These are phyloP conservation scores for Melinaea marsaeus DNA, from an alignment of 2,888 invertebrate species.

Conservation along the genomic window DNA sequence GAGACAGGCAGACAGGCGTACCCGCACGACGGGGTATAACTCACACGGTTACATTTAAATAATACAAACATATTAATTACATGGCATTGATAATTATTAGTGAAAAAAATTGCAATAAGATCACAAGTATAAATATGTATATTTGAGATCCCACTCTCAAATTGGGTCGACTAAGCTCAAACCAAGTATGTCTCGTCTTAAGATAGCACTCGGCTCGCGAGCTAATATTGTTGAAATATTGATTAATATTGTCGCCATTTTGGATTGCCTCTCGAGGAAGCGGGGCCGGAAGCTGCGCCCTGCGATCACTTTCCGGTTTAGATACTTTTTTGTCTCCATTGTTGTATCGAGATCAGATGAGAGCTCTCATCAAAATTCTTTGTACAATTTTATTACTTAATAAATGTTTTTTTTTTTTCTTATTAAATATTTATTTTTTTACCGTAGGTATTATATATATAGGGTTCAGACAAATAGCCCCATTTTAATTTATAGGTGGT, in stretches of 20 bases:
- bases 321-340: constrained; percentile 60
- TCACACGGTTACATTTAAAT: constrained; percentile 21
- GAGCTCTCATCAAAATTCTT: constrained; percentile 32
- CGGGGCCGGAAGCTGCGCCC: constrained; percentile 51
- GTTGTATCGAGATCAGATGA: constrained; percentile 45
- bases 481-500: constrained; percentile 8
- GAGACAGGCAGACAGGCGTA: constrained; percentile 6
- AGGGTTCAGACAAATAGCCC: too few relatives aligned
- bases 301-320: constrained; percentile 58
- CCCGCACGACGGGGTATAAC: constrained; percentile 12
- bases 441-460: too few relatives aligned
- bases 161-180: constrained; percentile 30
- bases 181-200: constrained; percentile 58
- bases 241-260: constrained; percentile 78
- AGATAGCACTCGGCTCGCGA: constrained; percentile 50
- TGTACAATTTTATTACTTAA: constrained; percentile 24
- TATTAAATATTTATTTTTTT: neutral
- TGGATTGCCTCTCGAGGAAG: constrained; percentile 64
- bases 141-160: constrained; percentile 7
- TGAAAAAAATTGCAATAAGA: neutral
- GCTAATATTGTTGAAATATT: constrained; percentile 77
- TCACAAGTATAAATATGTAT: neutral
- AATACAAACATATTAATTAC: constrained; percentile 5
- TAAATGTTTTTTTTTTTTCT: neutral
- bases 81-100: too few relatives aligned